A percentile compares a stretch with the other conserved stretches of the same genome.
Evolutionary conservation across 2,113 vertebrate species (phyloP).

Genomic region (Brachypodius melanocephalos): DNA sequence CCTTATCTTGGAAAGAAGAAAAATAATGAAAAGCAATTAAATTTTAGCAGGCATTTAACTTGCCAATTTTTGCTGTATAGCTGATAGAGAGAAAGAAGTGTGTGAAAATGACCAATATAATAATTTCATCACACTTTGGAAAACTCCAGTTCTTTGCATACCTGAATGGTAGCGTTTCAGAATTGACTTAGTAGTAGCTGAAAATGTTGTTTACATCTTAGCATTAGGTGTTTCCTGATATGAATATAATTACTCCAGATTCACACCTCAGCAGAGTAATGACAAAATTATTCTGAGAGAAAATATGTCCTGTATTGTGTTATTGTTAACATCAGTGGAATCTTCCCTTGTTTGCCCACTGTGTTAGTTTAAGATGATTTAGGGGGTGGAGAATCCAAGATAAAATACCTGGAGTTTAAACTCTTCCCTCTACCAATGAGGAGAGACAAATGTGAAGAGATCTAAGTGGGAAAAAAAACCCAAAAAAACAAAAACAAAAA

Average conservation of each 20-base stretch:
- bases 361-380: background rate
- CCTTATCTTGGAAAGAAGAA: background rate
- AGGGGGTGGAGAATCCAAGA: background rate
- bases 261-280: background rate
- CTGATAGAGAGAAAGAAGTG: background rate
- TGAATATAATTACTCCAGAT: background rate
- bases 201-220: background rate
- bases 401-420: background rate
- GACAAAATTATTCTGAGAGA: background rate
- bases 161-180: background rate
- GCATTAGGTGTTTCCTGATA: background rate
- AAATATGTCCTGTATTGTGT: background rate
- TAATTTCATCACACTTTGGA: background rate
- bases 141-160: background rate
- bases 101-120: background rate
- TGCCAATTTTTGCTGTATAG: background rate
- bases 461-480: background rate
- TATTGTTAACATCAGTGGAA: background rate
- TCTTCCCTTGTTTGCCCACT: background rate
- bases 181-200: background rate
- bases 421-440: background rate
- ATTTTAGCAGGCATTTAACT: background rate
- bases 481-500: no score
- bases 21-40: background rate
- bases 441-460: background rate